Conservation (phyloP, 2,797 vertebrate genomes). For the Esox lucius region DNA sequence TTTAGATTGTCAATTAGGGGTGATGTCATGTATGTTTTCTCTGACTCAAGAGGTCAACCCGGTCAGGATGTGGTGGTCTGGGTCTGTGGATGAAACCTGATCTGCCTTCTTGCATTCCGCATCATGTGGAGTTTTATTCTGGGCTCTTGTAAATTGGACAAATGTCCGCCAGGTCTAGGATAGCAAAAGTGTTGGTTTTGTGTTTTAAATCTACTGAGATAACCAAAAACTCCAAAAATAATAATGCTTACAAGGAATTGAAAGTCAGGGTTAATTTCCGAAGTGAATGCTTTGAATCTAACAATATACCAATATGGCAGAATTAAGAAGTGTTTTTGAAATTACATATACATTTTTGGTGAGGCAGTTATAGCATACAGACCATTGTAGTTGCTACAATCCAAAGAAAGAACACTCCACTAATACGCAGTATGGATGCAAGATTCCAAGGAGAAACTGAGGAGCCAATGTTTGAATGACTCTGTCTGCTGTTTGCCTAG, state of each 20-base stretch:
- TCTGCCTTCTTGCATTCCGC: conserved; percentile 19
- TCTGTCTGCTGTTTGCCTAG: neutral
- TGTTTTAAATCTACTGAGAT: conserved; percentile 17
- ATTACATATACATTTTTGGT: neutral
- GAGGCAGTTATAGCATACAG: neutral
- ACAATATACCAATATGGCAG: conserved; percentile 12
- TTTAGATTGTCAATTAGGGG: conserved; percentile 12
- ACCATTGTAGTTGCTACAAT: neutral
- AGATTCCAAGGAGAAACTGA: neutral
- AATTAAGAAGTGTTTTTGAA: neutral
- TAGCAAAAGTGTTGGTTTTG: conserved; percentile 12
- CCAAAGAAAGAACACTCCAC: neutral
- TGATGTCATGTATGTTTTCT: conserved; percentile 57
- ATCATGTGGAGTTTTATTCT: conserved; percentile 20
- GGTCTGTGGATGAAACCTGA: conserved; percentile 38
- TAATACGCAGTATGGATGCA: neutral
- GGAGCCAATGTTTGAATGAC: neutral
- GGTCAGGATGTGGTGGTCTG: conserved; percentile 6
- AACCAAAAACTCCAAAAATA: conserved; percentile 46
- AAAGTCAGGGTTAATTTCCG: conserved; percentile 8
- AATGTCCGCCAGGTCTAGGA: conserved; percentile 15
- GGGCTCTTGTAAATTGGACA: conserved; percentile 36
- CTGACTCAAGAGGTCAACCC: conserved; percentile 38
- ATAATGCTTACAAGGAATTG: conserved; percentile 29
- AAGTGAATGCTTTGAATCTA: neutral